phyloP scores from a whole-genome alignment of 2,113 vertebrate genomes.

The Protobothrops flavoviridis region DNA sequence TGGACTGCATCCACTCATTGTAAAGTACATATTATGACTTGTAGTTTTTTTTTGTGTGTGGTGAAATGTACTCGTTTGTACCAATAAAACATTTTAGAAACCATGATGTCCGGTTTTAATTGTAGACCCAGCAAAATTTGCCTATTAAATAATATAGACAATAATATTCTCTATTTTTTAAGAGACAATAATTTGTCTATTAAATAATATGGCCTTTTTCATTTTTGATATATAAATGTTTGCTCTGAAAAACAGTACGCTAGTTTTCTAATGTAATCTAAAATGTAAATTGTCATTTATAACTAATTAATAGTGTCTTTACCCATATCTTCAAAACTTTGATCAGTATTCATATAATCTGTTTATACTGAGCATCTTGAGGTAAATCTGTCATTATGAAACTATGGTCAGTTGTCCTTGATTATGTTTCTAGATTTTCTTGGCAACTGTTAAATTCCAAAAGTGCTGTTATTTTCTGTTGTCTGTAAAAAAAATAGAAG shows the following conservation, averaged over 20 bases:
- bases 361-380: background rate
- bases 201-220: background rate
- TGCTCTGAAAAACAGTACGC: background rate
- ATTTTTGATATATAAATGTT: background rate
- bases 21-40: conserved; percentile 67
- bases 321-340: background rate
- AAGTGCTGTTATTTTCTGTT: background rate
- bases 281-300: background rate
- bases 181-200: too few relatives aligned
- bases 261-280: background rate
- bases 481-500: background rate
- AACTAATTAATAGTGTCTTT: background rate
- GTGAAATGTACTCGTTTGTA: conserved; percentile 72
- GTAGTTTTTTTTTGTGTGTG: conserved; percentile 67
- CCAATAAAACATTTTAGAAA: conserved; percentile 72
- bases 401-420: background rate
- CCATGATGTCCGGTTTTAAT: conserved; percentile 31
- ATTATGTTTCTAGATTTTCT: background rate
- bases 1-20: conserved; percentile 67
- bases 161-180: too few relatives aligned
- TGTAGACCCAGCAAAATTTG: background rate
- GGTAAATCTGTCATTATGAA: background rate
- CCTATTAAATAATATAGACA: background rate
- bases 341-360: background rate
- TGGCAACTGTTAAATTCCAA: background rate